These are phyloP conservation scores for Portevinia maculata DNA, from an alignment of 2,888 invertebrate species.

Conservation along the genomic window DNA sequence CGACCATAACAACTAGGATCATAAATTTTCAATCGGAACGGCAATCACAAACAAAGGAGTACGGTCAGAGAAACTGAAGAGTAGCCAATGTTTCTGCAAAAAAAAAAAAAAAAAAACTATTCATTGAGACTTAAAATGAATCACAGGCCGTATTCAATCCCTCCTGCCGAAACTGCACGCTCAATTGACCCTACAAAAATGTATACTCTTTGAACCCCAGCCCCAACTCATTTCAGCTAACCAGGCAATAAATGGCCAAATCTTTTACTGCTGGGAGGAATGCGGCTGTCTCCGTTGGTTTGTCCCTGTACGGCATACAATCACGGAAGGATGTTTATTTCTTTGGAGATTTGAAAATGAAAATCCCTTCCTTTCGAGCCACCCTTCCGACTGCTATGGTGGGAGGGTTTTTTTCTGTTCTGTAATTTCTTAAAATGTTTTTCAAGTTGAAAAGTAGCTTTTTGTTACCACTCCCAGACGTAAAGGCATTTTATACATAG, in stretches of 20 bases:
- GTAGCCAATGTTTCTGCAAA: no score
- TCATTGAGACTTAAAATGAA: slow-evolving; percentile 52
- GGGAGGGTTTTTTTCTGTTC: slow-evolving; percentile 7
- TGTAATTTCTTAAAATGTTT: slow-evolving; percentile 19
- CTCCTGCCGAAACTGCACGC: slow-evolving; percentile 54
- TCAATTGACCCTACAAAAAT: slow-evolving; percentile 61
- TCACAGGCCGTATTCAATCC: slow-evolving; percentile 22
- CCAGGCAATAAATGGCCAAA: slow-evolving; percentile 32
- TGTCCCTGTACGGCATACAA: background rate
- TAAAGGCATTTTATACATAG: background rate
- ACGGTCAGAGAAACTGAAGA: no score
- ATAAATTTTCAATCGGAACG: no score
- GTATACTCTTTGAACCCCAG: slow-evolving; percentile 1
- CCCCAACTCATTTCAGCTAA: slow-evolving; percentile 14
- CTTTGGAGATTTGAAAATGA: slow-evolving; percentile 41
- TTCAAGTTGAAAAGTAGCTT: slow-evolving; percentile 1
- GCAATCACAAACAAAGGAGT: no score
- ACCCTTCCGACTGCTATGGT: background rate
- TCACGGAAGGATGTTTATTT: slow-evolving; percentile 38
- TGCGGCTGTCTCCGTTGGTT: background rate
- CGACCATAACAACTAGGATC: no score
- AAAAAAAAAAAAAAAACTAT: no score
- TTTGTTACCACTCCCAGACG: background rate
- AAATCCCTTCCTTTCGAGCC: slow-evolving; percentile 17
- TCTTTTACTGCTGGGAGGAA: slow-evolving; percentile 20